phyloP scores from a whole-genome alignment of 2,797 vertebrate species.

The Graptemys geographica region DNA sequence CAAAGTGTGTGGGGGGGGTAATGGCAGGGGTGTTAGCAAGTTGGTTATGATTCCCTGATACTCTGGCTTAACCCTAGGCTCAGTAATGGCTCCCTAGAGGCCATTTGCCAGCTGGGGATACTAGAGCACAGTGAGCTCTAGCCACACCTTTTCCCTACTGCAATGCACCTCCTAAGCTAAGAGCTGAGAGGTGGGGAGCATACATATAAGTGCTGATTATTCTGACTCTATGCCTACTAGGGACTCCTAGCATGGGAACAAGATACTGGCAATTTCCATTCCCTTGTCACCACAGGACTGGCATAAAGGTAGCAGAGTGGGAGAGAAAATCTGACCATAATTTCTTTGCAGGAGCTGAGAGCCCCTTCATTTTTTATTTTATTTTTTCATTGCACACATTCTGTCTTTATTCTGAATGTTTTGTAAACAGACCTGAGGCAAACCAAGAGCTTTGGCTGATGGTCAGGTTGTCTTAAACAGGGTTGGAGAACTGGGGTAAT shows the following conservation, averaged over 20 bases:
- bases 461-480: neutral
- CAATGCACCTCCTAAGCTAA: neutral
- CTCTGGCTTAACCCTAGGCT: neutral
- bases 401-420: neutral
- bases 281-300: neutral
- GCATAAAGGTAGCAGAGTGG: neutral
- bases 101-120: neutral
- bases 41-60: neutral
- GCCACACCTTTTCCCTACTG: neutral
- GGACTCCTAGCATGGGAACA: neutral
- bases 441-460: neutral
- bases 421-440: neutral
- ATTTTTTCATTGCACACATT: neutral
- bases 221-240: neutral
- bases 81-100: neutral
- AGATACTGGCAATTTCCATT: neutral
- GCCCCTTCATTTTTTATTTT: neutral
- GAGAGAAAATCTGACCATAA: neutral
- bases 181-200: neutral
- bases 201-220: neutral
- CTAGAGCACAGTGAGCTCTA: rapidly evolving
- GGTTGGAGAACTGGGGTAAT: neutral
- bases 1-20: neutral
- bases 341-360: neutral
- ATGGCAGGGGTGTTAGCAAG: neutral